Evolutionary conservation across 2,888 invertebrate genomes (phyloP), one percentile per base, ranked within the genome.

Genomic region (Agrotis puta): DNA sequence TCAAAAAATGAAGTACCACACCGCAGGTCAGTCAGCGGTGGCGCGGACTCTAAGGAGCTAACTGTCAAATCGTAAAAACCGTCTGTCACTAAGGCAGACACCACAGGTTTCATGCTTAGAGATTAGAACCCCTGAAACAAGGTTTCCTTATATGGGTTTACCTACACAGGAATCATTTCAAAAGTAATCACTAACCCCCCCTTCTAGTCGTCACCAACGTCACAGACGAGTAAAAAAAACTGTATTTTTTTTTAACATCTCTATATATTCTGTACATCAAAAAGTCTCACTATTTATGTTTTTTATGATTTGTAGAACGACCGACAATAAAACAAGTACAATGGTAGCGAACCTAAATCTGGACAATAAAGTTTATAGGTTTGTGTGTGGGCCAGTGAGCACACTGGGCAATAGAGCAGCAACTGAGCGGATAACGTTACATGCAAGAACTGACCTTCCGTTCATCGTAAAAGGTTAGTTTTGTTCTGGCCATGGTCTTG

Each of bases 311-410:
- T 16, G 27, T 45, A 53, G 50, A 71, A 63, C 58, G 64, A 45
- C 48, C 47, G 47, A 39, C 58, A 67, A 45, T 80, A 80, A 81
- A 83, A 61, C 33, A 54, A 64, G 39, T 64, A 72, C 48, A 64
- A 58, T 59, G 59, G 74, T 64, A 53, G 70, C 27, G 58, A 61
- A 39, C 16, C 48, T 67, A 68, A 72, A 72, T 72, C 56, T 80
- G 45, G 61, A 56, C 70, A n/a, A 48, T 83, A 80, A 80, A 80
- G 27, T 81, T 81, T 80, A 75, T 83, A 63, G 69, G 27, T 65
- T 80, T 75, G 71, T 75, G 54, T 72, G 61, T 62, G 71, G 71
- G 11, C 50, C 43, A 64, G 24, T 67, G 81, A 43, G 64, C 66
- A 43, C 39, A 20, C 51, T 24, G 56, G 4, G 58, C 50, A 20